A percentile compares a stretch with the other conserved stretches of the same genome.
Evolutionary conservation across 2,113 vertebrate genomes (phyloP).

Genomic region (Salminus brasiliensis): DNA sequence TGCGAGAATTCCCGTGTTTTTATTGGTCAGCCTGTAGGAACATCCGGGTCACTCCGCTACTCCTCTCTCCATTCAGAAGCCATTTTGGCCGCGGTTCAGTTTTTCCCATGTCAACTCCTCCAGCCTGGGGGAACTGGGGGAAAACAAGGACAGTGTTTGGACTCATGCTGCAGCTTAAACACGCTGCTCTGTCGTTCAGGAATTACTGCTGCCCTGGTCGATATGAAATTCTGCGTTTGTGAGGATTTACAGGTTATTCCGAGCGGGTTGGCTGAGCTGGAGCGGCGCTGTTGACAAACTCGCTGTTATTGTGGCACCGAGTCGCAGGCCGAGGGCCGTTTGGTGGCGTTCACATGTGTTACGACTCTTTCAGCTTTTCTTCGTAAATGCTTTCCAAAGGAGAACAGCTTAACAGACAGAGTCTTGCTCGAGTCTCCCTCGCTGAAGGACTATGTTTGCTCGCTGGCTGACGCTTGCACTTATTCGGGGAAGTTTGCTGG

Average conservation of each 20-base stretch:
- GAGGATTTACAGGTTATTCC: background rate
- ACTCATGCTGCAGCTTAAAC: background rate
- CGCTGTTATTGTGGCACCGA: conserved; percentile 16
- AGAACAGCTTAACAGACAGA: conserved; percentile 38
- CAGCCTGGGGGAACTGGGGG: conserved; percentile 57
- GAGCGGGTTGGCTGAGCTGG: background rate
- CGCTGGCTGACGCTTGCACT: conserved; percentile 87
- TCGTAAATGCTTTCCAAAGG: conserved; percentile 73
- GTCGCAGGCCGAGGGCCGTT: conserved; percentile 1
- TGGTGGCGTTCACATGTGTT: conserved; percentile 45
- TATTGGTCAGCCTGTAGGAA: conserved; percentile 78
- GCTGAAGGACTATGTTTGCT: conserved; percentile 82
- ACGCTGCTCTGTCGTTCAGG: background rate
- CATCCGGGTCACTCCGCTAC: conserved; percentile 90
- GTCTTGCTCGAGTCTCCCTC: conserved; percentile 61
- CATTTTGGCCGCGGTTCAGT: conserved; percentile 85
- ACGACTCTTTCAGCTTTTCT: conserved; percentile 53
- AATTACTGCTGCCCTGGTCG: background rate
- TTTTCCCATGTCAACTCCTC: conserved; percentile 74
- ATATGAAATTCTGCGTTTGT: background rate
- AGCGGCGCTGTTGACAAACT: conserved; percentile 3
- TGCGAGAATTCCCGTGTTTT: background rate
- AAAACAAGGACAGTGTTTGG: background rate
- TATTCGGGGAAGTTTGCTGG: conserved; percentile 87
- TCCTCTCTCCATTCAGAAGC: conserved; percentile 79